A percentile compares a stretch with the other conserved stretches of the same genome.
Evolutionary conservation across 2,797 vertebrate species (phyloP).

Genomic region (Enteromius anoplus): DNA sequence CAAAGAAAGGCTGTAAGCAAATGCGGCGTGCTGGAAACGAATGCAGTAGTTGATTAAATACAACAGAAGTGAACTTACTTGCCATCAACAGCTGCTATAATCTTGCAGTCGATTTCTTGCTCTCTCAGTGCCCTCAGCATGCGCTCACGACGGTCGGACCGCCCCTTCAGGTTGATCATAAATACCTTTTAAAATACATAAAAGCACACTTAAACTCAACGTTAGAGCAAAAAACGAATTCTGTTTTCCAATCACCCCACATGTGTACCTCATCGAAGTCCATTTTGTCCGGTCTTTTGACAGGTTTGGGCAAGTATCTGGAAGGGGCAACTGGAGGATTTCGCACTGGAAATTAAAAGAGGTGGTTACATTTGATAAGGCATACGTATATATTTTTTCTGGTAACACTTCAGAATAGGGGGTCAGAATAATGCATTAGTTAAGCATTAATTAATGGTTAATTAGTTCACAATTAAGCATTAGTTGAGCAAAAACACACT

Average conservation of each 20-base stretch:
- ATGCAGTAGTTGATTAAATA: not conserved
- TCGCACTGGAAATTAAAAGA: conserved; percentile 78
- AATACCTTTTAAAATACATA: conserved; percentile 79
- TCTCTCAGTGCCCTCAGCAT: conserved; percentile 81
- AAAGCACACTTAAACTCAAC: not conserved
- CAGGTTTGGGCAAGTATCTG: conserved; percentile 79
- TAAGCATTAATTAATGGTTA: too few relatives aligned
- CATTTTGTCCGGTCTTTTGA: conserved; percentile 90
- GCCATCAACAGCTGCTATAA: conserved; percentile 87
- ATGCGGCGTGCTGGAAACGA: not conserved
- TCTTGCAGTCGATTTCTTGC: conserved; percentile 81
- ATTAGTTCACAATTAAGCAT: too few relatives aligned
- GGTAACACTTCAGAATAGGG: too few relatives aligned
- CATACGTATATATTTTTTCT: not conserved
- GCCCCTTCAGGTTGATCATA: conserved; percentile 87
- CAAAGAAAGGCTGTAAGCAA: not conserved
- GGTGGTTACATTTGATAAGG: conserved; percentile 31
- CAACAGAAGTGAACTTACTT: conserved; percentile 77
- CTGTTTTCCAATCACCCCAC: not conserved
- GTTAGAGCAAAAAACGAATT: not conserved
- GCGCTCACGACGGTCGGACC: conserved; percentile 80
- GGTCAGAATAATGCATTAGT: too few relatives aligned
- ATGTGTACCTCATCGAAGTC: conserved; percentile 93
- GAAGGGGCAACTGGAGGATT: conserved; percentile 87
- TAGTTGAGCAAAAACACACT: too few relatives aligned